A percentile compares a stretch with the other conserved stretches of the same genome.
These are phyloP conservation scores for Hylomyscus alleni DNA, from an alignment of 2,797 vertebrate genomes.

Conservation along the genomic window DNA sequence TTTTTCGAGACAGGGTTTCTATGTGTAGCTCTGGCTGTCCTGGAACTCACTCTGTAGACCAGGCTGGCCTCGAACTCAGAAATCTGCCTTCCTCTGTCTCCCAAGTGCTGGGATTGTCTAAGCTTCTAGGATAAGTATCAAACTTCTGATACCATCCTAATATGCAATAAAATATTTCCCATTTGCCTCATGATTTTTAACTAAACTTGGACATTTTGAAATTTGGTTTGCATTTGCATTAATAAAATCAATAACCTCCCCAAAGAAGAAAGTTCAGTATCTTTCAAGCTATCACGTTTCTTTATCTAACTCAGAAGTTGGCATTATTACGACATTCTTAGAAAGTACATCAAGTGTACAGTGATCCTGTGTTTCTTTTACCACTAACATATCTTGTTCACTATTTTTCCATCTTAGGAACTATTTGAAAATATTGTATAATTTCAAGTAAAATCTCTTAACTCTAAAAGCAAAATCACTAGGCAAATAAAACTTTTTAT, in stretches of 20 bases:
- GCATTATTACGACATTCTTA: neutral
- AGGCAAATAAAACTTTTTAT: slow-evolving; percentile 49
- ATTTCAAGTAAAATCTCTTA: neutral
- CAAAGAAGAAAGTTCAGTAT: neutral
- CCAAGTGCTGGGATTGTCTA: no score
- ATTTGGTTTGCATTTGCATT: slow-evolving; percentile 18
- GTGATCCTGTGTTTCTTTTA: neutral
- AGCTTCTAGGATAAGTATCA: neutral
- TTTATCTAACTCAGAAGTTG: neutral
- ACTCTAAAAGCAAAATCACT: slow-evolving; percentile 51
- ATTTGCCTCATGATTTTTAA: slow-evolving; percentile 9
- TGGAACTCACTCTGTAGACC: no score
- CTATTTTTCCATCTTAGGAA: slow-evolving; percentile 7
- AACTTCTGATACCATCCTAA: slow-evolving; percentile 1
- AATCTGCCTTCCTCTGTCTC: no score
- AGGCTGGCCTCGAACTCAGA: no score
- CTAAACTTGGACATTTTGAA: slow-evolving; percentile 33
- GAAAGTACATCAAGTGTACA: slow-evolving; percentile 20
- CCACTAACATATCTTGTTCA: neutral
- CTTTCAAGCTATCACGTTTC: slow-evolving; percentile 23
- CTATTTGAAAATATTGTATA: neutral
- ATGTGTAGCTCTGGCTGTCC: no score
- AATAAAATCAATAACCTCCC: neutral
- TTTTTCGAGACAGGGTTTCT: no score
- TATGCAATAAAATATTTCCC: neutral